Conservation (phyloP, 1,140 invertebrate species). For the Drosophila dunni region DNA sequence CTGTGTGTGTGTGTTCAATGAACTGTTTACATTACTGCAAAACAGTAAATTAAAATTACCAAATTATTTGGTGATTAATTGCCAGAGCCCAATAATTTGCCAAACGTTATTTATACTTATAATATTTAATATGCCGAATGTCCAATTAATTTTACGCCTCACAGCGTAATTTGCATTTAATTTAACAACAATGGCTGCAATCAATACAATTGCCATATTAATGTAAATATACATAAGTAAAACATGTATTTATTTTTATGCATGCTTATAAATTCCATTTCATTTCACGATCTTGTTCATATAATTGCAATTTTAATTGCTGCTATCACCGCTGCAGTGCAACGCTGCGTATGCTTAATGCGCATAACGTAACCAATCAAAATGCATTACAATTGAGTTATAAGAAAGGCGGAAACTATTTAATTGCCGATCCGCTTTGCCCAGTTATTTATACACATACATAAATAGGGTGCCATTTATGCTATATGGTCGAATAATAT, state of each 20-base stretch:
- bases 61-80: slow-evolving; percentile 81
- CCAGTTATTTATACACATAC: neutral
- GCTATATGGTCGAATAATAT: neutral
- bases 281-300: slow-evolving; percentile 10
- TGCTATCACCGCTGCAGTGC: slow-evolving; percentile 30
- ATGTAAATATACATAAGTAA: neutral
- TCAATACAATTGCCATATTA: slow-evolving; percentile 62
- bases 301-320: slow-evolving; percentile 73
- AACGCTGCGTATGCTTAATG: slow-evolving; percentile 46
- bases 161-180: slow-evolving; percentile 32
- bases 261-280: slow-evolving; percentile 14
- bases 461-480: neutral
- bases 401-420: neutral
- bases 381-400: neutral
- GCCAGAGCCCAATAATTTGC: slow-evolving; percentile 57
- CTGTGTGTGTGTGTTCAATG: slow-evolving; percentile 35
- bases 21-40: slow-evolving; percentile 43
- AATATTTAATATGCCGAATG: slow-evolving; percentile 36
- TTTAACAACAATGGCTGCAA: slow-evolving; percentile 57
- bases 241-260: slow-evolving; percentile 1
- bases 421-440: slow-evolving; percentile 5
- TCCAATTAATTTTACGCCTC: slow-evolving; percentile 29
- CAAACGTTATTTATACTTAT: slow-evolving; percentile 49
- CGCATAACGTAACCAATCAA: slow-evolving; percentile 8
- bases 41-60: slow-evolving; percentile 78